Conservation (phyloP, 2,113 vertebrate species). For the Elephantulus edwardii region DNA sequence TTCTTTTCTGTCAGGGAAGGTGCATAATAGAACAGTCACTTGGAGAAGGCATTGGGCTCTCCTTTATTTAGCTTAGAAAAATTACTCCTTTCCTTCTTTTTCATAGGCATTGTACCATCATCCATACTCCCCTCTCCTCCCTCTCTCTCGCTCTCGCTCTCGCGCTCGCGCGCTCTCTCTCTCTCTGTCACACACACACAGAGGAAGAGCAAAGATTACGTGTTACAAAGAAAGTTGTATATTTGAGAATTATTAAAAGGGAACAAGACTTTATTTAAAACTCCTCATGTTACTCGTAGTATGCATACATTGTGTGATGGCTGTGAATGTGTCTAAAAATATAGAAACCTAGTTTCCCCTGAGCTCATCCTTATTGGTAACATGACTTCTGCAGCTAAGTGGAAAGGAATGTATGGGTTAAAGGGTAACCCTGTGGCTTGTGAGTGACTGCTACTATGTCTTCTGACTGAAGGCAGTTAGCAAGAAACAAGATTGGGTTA, state of each 20-base stretch:
- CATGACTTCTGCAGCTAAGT: constrained; percentile 64
- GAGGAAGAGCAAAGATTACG: constrained; percentile 57
- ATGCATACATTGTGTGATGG: constrained; percentile 53
- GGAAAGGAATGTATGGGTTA: constrained; percentile 34
- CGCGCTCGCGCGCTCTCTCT: too few relatives aligned
- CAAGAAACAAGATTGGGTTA: constrained; percentile 71
- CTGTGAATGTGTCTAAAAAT: constrained; percentile 55
- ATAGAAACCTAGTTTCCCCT: constrained; percentile 22
- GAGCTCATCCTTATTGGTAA: neutral
- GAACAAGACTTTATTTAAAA: constrained; percentile 77
- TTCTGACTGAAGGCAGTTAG: constrained; percentile 56
- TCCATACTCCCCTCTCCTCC: too few relatives aligned
- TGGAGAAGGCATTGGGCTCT: constrained; percentile 65
- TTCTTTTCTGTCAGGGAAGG: constrained; percentile 69
- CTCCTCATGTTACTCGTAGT: constrained; percentile 69
- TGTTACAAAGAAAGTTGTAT: constrained; percentile 76
- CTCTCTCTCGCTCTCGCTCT: too few relatives aligned
- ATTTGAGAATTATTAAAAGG: constrained; percentile 80
- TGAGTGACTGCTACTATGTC: constrained; percentile 66
- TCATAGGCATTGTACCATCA: too few relatives aligned
- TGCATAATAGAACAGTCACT: constrained; percentile 73
- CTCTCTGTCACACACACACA: neutral
- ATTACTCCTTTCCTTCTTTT: constrained; percentile 20
- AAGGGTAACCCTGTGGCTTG: constrained; percentile 42
- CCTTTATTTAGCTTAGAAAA: constrained; percentile 76